phyloP scores from a whole-genome alignment of 1,140 invertebrate genomes.

The Trigoniulus corallinus region DNA sequence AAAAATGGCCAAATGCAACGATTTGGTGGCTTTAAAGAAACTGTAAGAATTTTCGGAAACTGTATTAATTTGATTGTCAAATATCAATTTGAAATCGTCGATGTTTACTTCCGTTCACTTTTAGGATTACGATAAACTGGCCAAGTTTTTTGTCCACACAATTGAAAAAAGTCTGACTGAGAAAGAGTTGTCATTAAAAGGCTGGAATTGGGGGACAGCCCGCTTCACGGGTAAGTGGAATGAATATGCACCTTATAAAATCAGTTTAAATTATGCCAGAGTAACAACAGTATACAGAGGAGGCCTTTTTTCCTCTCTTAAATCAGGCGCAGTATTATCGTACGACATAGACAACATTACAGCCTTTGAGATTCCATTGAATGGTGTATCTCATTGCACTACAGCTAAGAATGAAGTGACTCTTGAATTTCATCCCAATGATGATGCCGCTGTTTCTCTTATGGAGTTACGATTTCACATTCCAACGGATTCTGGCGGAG shows the following conservation, averaged over 20 bases:
- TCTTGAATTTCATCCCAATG: conserved; percentile 96
- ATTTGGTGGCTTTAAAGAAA: conserved; percentile 86
- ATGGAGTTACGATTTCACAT: conserved; percentile 98
- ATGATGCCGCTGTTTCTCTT: conserved; percentile 89
- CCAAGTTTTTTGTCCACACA: conserved; percentile 66
- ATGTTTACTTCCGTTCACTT: conserved; percentile 5
- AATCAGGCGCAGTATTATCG: conserved; percentile 56
- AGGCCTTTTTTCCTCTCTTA: not conserved
- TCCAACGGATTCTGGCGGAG: conserved; percentile 61
- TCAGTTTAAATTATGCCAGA: not conserved
- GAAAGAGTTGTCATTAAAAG: conserved; percentile 85
- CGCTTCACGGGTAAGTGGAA: conserved; percentile 56
- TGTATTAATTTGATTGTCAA: conserved; percentile 3
- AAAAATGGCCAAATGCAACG: conserved; percentile 81
- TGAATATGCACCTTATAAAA: not conserved
- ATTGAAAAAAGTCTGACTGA: conserved; percentile 74
- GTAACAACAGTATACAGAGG: conserved; percentile 4
- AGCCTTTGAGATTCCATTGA: conserved; percentile 91
- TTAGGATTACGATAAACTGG: conserved; percentile 28
- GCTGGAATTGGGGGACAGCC: conserved; percentile 98
- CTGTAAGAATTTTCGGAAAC: conserved; percentile 44
- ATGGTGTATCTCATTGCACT: conserved; percentile 88
- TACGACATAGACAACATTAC: conserved; percentile 80
- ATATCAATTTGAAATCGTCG: not conserved
- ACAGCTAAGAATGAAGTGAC: conserved; percentile 99